Evolutionary conservation across 2,888 invertebrate genomes (phyloP), one percentile per base, ranked within the genome.

Genomic region (Sisyra nigra): DNA sequence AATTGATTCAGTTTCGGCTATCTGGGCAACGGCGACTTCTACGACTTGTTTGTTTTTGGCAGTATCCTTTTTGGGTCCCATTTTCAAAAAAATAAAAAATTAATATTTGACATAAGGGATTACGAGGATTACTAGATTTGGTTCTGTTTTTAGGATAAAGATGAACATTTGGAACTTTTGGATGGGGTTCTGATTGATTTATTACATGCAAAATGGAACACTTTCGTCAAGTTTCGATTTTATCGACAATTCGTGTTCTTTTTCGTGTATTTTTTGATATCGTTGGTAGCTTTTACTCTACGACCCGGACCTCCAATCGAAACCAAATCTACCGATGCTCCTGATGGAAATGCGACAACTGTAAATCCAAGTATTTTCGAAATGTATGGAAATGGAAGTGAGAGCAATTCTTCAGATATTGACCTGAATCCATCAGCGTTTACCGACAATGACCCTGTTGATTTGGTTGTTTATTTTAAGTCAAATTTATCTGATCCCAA

Each of bases 161-260:
- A 86, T 52, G 91, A 89, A 56, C 97, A 98, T 66, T 69, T 98
- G 53, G 92, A 93, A 53, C 69, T 98, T 42, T 75, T 97, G 67
- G 94, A 96, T 59, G 96, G 96, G 0, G 80, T 94, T 52, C 66
- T 97, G 37, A 87, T 93, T 14, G 92, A 96, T 60, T 71, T 98
- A 11, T 65, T 98, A 9, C 83, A 92, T 57, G 92, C 93, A 3
- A 98, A 98, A 68, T 98, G 97, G 97, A 89, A 93, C 55, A 86
- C 93, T 0, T 97, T 94, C 60, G 92, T 92, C 2, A 91, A 89
- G 63, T 84, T 80, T 48, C 87, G 93, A 47, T 94, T 96, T 63
- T 93, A 93, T 61, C 72, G 85, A 4, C 87, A 94, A 57, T 93
- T 97, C 60, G 79, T 86, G 48, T 70, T 88, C 43, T 97, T 97